Evolutionary conservation across 1,140 invertebrate species (phyloP).

Genomic region (Pararge aegeria): DNA sequence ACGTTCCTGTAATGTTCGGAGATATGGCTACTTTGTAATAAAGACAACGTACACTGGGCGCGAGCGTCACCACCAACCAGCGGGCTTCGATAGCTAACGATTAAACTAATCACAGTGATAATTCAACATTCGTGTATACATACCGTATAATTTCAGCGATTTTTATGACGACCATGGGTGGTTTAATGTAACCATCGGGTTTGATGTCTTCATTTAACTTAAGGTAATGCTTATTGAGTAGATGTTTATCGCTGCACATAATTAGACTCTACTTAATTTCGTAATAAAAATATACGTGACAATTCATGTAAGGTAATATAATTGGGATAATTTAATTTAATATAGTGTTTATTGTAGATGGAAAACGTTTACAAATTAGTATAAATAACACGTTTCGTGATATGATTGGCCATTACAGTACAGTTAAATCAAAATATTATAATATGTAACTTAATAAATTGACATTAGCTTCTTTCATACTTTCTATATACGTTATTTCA

Average conservation of each 20-base stretch:
- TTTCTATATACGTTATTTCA: too few relatives aligned
- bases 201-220: constrained; percentile 57
- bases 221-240: constrained; percentile 32
- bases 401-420: neutral
- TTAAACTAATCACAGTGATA: constrained; percentile 71
- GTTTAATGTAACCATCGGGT: constrained; percentile 39
- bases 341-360: constrained; percentile 5
- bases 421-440: too few relatives aligned
- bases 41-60: constrained; percentile 26
- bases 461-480: too few relatives aligned
- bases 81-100: constrained; percentile 43
- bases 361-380: neutral
- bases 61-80: constrained; percentile 36
- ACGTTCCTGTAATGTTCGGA: neutral
- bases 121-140: constrained; percentile 54
- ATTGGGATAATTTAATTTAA: constrained; percentile 14
- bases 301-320: constrained; percentile 8
- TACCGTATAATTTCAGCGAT: constrained; percentile 69
- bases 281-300: constrained; percentile 13
- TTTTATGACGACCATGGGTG: constrained; percentile 63
- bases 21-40: neutral
- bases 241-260: constrained; percentile 32
- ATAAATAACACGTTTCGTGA: neutral
- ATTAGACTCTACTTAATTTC: constrained; percentile 15
- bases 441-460: too few relatives aligned